Conservation (phyloP, 2,888 invertebrate genomes). For the Leucophora obtusa region DNA sequence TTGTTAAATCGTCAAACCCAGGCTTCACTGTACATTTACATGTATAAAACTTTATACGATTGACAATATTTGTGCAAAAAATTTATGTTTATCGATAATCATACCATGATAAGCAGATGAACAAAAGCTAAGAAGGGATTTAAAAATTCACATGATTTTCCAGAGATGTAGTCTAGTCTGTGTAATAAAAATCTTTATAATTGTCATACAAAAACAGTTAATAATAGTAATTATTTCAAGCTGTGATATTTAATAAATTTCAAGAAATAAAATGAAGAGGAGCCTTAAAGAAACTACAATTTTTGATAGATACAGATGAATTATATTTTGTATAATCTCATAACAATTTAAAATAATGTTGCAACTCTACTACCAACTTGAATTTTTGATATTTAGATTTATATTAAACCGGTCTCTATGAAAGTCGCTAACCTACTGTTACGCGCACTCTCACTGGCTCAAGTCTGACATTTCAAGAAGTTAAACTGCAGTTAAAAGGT, state of each 20-base stretch:
- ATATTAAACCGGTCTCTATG: too few relatives aligned
- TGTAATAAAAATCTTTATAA: slow-evolving; percentile 46
- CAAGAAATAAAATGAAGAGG: not conserved
- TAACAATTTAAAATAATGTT: slow-evolving; percentile 3
- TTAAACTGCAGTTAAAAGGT: too few relatives aligned
- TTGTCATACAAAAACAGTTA: slow-evolving; percentile 47
- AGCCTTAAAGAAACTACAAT: too few relatives aligned
- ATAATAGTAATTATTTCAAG: slow-evolving; percentile 48
- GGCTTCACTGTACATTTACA: too few relatives aligned
- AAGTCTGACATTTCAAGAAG: too few relatives aligned
- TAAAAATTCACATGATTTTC: slow-evolving; percentile 26
- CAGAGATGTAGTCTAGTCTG: not conserved
- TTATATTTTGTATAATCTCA: slow-evolving; percentile 1
- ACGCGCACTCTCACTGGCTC: too few relatives aligned
- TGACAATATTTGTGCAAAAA: slow-evolving; percentile 49
- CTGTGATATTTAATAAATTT: slow-evolving; percentile 57
- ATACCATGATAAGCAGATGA: slow-evolving; percentile 40
- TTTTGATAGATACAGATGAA: not conserved
- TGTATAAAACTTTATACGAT: slow-evolving; percentile 21
- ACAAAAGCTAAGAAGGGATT: not conserved
- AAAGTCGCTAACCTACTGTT: too few relatives aligned
- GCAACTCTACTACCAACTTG: not conserved
- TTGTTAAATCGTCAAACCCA: too few relatives aligned
- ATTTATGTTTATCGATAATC: slow-evolving; percentile 62
- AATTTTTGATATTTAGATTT: not conserved